A percentile compares a stretch with the other conserved stretches of the same genome.
Evolutionary conservation across 2,888 invertebrate genomes (phyloP).

Genomic region (Rutpela maculata): DNA sequence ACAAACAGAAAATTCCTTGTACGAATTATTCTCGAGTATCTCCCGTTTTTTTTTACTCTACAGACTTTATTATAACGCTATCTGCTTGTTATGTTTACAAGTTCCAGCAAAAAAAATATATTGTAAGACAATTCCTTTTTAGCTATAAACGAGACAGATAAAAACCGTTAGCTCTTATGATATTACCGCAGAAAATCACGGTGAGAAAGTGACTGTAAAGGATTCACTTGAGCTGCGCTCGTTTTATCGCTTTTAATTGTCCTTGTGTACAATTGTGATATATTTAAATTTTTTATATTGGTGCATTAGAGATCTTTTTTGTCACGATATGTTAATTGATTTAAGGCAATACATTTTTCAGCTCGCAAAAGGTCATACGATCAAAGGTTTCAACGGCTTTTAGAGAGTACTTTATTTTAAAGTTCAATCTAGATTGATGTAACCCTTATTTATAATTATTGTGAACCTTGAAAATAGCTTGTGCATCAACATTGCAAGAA

Average conservation of each 20-base stretch:
- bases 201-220: neutral
- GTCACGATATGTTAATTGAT: neutral
- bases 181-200: neutral
- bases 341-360: neutral
- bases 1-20: no score
- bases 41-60: no score
- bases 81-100: no score
- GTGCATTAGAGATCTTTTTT: neutral
- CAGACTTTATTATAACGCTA: no score
- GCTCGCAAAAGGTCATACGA: neutral
- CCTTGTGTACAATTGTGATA: neutral
- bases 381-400: neutral
- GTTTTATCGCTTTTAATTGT: neutral
- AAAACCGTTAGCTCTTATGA: no score
- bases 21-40: no score
- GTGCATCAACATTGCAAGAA: neutral
- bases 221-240: neutral
- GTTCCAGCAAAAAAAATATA: no score
- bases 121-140: no score
- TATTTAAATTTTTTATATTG: neutral
- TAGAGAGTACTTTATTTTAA: neutral
- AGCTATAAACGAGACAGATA: no score
- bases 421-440: conserved; percentile 1
- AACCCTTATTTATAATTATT: neutral
- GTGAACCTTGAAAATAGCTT: neutral